Evolutionary conservation across 2,113 vertebrate species (phyloP).

Genomic region (Pelecanus crispus): DNA sequence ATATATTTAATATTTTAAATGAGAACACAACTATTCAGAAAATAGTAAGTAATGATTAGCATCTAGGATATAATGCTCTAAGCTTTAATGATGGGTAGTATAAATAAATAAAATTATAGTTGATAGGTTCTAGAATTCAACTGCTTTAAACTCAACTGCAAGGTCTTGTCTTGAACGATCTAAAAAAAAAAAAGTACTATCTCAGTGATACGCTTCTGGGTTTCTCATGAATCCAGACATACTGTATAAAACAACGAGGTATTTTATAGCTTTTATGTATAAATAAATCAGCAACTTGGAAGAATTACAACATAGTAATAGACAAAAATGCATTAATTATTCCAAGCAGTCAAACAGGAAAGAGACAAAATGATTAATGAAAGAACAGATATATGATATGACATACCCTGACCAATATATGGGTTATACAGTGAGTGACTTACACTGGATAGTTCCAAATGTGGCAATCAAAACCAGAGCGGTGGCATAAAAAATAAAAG

Average conservation of each 20-base stretch:
- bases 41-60: neutral
- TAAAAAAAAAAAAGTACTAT: neutral
- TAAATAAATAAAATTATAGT: neutral
- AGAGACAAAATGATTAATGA: neutral
- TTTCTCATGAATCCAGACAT: neutral
- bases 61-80: neutral
- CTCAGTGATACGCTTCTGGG: neutral
- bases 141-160: neutral
- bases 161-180: neutral
- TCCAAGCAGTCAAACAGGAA: neutral
- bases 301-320: neutral
- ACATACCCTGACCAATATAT: neutral
- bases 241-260: neutral
- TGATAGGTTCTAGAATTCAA: neutral
- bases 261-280: neutral
- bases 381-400: neutral
- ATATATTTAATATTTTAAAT: neutral
- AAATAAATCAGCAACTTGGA: constrained; percentile 4
- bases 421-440: neutral
- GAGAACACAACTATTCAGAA: neutral
- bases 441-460: neutral
- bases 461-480: neutral
- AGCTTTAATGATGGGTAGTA: neutral
- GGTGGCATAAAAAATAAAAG: neutral
- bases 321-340: neutral